A percentile compares a stretch with the other conserved stretches of the same genome.
These are phyloP conservation scores for Seriola dumerili DNA, from an alignment of 2,113 vertebrate species.

Conservation along the genomic window DNA sequence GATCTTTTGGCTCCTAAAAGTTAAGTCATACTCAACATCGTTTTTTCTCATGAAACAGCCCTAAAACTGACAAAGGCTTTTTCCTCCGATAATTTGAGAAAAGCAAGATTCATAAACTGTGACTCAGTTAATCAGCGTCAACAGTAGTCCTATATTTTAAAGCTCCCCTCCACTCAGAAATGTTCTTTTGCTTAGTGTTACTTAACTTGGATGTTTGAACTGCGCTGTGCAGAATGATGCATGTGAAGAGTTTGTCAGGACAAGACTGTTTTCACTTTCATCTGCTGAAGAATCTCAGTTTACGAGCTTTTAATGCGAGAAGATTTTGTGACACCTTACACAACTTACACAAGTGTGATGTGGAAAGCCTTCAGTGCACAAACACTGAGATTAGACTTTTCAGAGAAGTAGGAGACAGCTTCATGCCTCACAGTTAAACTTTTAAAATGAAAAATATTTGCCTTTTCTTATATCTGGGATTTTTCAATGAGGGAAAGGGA, in stretches of 20 bases:
- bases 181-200: too few species aligned
- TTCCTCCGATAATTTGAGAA: background rate
- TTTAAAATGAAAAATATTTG: background rate
- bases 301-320: too few species aligned
- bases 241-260: too few species aligned
- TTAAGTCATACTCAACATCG: background rate
- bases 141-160: too few species aligned
- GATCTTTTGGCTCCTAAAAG: background rate
- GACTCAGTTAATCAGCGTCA: too few species aligned
- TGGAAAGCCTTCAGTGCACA: background rate
- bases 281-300: background rate
- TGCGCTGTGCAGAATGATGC: too few species aligned
- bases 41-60: background rate
- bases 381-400: background rate
- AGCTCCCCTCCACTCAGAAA: too few species aligned
- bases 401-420: background rate
- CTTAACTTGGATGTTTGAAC: too few species aligned
- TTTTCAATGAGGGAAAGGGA: background rate
- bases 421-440: background rate
- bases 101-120: too few species aligned
- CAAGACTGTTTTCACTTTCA: background rate
- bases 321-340: background rate
- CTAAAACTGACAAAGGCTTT: background rate
- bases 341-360: background rate
- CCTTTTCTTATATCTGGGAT: background rate